Base-by-base conservation (phyloP, 2,888 invertebrate species). In the Ormyrus thymus region DNA sequence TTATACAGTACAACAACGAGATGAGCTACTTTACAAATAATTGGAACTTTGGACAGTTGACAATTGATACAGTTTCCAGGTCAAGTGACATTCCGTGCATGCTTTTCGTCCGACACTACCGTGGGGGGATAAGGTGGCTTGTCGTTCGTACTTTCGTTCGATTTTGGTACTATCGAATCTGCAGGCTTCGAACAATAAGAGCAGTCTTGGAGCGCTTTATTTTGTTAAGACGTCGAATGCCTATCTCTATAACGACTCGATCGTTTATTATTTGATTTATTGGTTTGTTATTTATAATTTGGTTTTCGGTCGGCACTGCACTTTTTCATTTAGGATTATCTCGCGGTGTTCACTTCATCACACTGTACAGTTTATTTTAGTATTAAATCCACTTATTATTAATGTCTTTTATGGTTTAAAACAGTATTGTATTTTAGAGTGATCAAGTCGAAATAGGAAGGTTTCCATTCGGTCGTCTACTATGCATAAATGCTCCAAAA, bases 101-200 rank as follows among this genome's bases (percentile, higher is more conserved):
- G 55, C n/a, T 81, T 68, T 29, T 70, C 55, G 7, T 7, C 29
- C 29, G 29, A 29, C 29, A 29, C 29, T 29, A 29, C 29, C 2
- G 29, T 29, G 29, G 29, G 29, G 29, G 29, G 29, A 29, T 29
- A 29, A 4, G 4, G 29, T 29, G 29, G 29, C 29, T 29, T 29
- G 29, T 29, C 29, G 29, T 29, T 3, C 29, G 29, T 29, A 29
- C 29, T 29, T 29, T 29, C 29, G 29, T 29, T 29, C 29, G 29
- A 29, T 29, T 29, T 29, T 29, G 29, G 29, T 29, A 29, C 29
- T 29, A 29, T 29, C 9, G 58, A 61, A 77, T 85, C 83, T 83
- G 82, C 84, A 86, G 86, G 83, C 85, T 83, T n/a, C 82, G 86
- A 83, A 82, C 81, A 84, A 85, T 81, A 83, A 83, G 84, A 83